These are phyloP conservation scores for Aspiorhynchus laticeps DNA, from an alignment of 2,113 vertebrate species.

Conservation along the genomic window DNA sequence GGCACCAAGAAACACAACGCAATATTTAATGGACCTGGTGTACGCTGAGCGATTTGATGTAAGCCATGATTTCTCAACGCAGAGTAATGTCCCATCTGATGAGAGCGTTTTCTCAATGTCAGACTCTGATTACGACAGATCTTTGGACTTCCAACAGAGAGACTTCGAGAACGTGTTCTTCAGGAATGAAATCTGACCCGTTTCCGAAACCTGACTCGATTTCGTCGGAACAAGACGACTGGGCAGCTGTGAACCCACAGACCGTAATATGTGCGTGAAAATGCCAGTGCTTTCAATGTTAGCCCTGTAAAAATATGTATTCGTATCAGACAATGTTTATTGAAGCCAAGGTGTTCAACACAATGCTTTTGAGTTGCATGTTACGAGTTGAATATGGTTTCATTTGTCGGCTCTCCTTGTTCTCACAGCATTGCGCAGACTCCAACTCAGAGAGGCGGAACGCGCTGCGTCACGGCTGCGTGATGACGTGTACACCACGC, in stretches of 20 bases:
- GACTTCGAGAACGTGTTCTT: conserved; percentile 71
- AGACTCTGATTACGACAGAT: conserved; percentile 59
- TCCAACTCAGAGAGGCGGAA: conserved; percentile 66
- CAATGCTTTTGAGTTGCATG: background rate
- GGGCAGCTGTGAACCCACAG: background rate
- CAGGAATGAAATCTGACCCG: conserved; percentile 31
- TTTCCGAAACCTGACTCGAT: conserved; percentile 23
- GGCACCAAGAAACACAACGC: conserved; percentile 72
- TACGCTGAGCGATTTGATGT: conserved; percentile 63
- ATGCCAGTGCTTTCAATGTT: conserved; percentile 42
- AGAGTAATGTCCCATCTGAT: conserved; percentile 2
- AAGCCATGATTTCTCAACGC: background rate
- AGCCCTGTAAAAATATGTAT: background rate
- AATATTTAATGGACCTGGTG: conserved; percentile 73
- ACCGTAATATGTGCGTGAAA: conserved; percentile 64
- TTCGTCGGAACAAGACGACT: conserved; percentile 16
- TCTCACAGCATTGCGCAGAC: conserved; percentile 73
- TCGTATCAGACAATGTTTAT: background rate
- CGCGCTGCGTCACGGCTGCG: conserved; percentile 46
- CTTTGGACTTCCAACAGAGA: conserved; percentile 68
- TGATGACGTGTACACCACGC: conserved; percentile 54
- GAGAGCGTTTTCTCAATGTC: background rate
- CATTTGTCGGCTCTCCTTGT: conserved; percentile 77
- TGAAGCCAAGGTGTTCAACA: background rate
- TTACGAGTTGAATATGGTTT: conserved; percentile 63